Base-by-base conservation (phyloP, 2,113 vertebrate genomes). In the Ginglymostoma cirratum region DNA sequence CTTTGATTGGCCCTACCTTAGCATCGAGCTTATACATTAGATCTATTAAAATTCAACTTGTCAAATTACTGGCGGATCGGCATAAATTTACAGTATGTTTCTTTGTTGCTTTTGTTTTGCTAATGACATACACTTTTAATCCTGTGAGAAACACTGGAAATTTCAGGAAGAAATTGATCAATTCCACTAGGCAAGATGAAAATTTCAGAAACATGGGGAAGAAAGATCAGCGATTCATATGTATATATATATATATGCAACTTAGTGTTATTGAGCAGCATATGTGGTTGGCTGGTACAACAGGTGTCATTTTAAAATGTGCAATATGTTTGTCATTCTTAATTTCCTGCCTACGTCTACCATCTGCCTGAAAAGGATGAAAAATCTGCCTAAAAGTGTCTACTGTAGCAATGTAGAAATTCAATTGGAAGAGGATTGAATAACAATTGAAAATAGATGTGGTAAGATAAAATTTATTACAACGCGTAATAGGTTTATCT, bases 161-260 rank as follows among this genome's bases (percentile, higher is more conserved):
- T 34, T 55, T 90, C 87, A 90, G 52, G 87, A 90, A 55, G 52
- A 61, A 61, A 34, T 90, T 90, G 52, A 90, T 90, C 52, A 90
- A 30, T 90, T 61, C 87, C 48, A 10, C 30, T 15, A 8, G 48
- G 5, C 48, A 61, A 61, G 87, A 87, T 87, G 24, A 87, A 5
- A 42, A 87, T 87, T 87, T 48, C 48, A 19, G 8, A 87, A 87
- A 3, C 48, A 61, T 61, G 52, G n/a, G 4, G 6, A 45, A 24
- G 23, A 86, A 86, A 45, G 14, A 48, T 48, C 83, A 48, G 45
- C 1, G 34, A 48, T 66, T 65, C 10, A 17, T 19, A 55, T 6
- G 12, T 10, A 12, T 61, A 12, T 23, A 23, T 52, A 34, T 45
- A 52, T 45, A 52, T 34, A 55, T 92, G 27, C n/a, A 30, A n/a